These are phyloP conservation scores for Ictalurus furcatus DNA, from an alignment of 2,113 vertebrate species.

Conservation along the genomic window DNA sequence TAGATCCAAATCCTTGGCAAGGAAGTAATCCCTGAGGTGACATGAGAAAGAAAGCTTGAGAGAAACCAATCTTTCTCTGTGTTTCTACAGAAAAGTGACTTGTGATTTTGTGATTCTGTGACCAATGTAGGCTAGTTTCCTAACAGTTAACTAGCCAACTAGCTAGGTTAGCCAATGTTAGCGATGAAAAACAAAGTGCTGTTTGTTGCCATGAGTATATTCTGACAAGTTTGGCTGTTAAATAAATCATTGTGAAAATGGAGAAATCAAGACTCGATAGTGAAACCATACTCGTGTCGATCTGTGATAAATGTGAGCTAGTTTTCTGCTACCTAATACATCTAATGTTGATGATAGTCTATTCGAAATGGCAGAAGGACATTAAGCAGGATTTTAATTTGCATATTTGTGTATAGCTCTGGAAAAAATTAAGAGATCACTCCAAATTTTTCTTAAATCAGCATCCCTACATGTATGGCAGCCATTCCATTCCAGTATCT, in stretches of 20 bases:
- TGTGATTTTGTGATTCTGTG: neutral
- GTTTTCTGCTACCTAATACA: neutral
- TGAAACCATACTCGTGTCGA: neutral
- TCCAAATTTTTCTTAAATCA: too few species aligned
- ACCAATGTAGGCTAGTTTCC: neutral
- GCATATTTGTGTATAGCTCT: neutral
- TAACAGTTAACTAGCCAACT: neutral
- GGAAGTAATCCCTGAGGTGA: neutral
- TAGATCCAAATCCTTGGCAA: neutral
- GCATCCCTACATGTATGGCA: too few species aligned
- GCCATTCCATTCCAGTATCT: too few species aligned
- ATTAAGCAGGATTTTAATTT: neutral
- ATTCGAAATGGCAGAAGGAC: neutral
- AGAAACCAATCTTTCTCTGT: neutral
- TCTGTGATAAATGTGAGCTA: neutral
- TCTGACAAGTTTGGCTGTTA: neutral
- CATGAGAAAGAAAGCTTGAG: neutral
- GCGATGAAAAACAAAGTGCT: neutral
- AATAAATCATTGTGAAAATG: neutral
- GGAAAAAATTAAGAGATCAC: too few species aligned
- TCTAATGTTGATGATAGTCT: neutral
- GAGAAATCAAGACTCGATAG: neutral
- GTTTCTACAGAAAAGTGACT: neutral
- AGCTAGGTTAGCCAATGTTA: neutral
- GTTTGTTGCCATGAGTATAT: neutral